Evolutionary conservation across 2,113 vertebrate genomes (phyloP), one percentile per base, ranked within the genome.

Genomic region (Limnothrissa miodon): DNA sequence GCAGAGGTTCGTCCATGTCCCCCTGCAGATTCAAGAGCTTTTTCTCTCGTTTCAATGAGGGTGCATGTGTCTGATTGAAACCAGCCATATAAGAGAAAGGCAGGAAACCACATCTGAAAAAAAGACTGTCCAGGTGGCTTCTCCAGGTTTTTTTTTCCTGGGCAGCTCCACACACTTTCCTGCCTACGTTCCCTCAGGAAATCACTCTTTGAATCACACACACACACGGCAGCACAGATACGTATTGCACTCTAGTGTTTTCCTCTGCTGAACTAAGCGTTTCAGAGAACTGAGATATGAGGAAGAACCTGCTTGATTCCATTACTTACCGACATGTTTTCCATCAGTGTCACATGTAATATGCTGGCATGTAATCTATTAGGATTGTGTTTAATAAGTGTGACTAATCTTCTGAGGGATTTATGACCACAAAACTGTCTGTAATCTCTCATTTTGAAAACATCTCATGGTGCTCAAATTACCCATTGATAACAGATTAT

Each of bases 131-230:
- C 85, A 87, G 87, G 81, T 87, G 87, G 83, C 81, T 80, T 80
- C 62, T 81, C 78, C 25, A 29, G 59, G 23, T 83, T 80, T 85
- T 86, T n/a, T 85, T 88, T 85, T 88, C 85, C 85, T 85, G 82
- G 45, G 42, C 59, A 82, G 25, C 78, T 59, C 78, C 78, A 83
- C 82, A 36, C 59, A 80, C 81, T 46, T 83, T 88, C 87, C 87
- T 88, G 87, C 25, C 80, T 44, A 66, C 33, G 33, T 39, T 51
- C 79, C 56, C 85, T 45, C 70, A 84, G 87, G 87, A 88, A 86
- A 80, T 78, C 23, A 66, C 2, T 17, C 23, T 29, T 29, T 36
- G 59, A 62, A 62, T 5, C 51, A 82, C 17, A 85, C 39, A 59
- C 56, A 59, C 29, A 74, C 11, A 70, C 19, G 51, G 23, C 21